phyloP scores from a whole-genome alignment of 2,113 vertebrate genomes.

The Anhinga rufa region DNA sequence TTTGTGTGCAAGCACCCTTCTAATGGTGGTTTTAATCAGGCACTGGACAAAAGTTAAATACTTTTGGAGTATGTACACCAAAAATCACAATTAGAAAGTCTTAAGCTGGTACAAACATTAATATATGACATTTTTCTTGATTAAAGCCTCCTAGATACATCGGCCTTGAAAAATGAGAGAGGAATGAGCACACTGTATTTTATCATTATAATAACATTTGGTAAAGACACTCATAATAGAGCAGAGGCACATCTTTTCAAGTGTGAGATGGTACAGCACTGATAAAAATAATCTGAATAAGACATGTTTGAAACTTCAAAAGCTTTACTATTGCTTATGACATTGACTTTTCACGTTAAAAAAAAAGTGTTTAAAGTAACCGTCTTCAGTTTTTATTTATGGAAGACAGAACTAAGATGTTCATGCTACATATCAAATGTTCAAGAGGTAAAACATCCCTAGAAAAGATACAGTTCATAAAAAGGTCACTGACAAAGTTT shows the following conservation, averaged over 20 bases:
- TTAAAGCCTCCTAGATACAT: slow-evolving; percentile 13
- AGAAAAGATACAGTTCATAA: slow-evolving; percentile 23
- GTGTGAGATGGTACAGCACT: neutral
- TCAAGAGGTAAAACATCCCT: slow-evolving; percentile 10
- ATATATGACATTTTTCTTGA: neutral
- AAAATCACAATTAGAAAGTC: neutral
- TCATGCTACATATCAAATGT: slow-evolving; percentile 8
- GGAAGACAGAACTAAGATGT: neutral
- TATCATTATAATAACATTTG: slow-evolving; percentile 22
- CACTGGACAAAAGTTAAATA: neutral
- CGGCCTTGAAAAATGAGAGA: slow-evolving; percentile 6
- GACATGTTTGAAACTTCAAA: slow-evolving; percentile 50
- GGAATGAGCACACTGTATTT: slow-evolving; percentile 20
- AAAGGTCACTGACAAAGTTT: slow-evolving; percentile 33
- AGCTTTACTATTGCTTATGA: neutral
- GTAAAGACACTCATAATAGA: slow-evolving; percentile 29
- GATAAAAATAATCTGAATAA: slow-evolving; percentile 59
- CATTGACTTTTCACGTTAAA: slow-evolving; percentile 39
- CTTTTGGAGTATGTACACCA: neutral
- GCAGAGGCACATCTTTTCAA: neutral
- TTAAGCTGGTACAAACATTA: neutral
- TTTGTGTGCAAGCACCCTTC: neutral
- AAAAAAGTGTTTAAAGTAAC: slow-evolving; percentile 49
- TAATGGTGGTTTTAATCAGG: neutral
- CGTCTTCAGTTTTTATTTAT: slow-evolving; percentile 49